Base-by-base conservation (phyloP, 2,797 vertebrate genomes). In the Chaetophractus vellerosus region DNA sequence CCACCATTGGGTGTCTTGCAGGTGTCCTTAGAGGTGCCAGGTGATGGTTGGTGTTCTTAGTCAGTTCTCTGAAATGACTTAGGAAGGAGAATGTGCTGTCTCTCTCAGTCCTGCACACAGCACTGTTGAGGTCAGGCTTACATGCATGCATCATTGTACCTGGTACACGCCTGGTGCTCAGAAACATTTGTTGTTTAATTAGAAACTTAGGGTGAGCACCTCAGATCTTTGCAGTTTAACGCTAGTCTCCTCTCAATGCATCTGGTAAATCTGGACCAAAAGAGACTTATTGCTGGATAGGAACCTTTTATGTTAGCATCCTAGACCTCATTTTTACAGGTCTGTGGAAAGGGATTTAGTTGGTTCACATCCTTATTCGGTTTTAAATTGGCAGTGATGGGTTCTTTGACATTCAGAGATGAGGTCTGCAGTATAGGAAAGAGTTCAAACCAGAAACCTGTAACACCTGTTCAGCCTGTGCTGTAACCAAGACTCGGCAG, bases 391-490 rank as follows among this genome's bases (percentile, higher is more conserved):
- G n/a, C 81, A 45, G 23, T 48, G 86, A 81, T 93, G 55, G 36
- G 72, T 55, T 90, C 91, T 93, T 66, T 71, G 76, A 55, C 41
- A 79, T 61, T 87, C 26, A 52, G 57, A 82, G 74, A n/a, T 36
- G 66, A 87, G n/a, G 76, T 75, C 12, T 76, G 66, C 66, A 41
- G 76, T n/a, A 19, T 26, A 75, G 76, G 36, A 33, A 76, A 84
- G 61, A 93, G 48, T 93, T 88, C 36, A 92, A 31, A 55, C 61
- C n/a, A 14, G 66, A 84, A 95, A 96, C 96, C 76, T 80, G 76
- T 76, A 76, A 75, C 91, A 95, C 96, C 81, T 92, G 85, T 76
- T 95, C 23, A 55, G 33, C 88, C 88, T 66, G 69, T 69, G 71
- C 52, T 31, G 9, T 52, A 69, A 82, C 87, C 57, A 28, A n/a